These are phyloP conservation scores for Gallinago paraguaiae DNA, from an alignment of 2,113 vertebrate genomes.

Conservation along the genomic window DNA sequence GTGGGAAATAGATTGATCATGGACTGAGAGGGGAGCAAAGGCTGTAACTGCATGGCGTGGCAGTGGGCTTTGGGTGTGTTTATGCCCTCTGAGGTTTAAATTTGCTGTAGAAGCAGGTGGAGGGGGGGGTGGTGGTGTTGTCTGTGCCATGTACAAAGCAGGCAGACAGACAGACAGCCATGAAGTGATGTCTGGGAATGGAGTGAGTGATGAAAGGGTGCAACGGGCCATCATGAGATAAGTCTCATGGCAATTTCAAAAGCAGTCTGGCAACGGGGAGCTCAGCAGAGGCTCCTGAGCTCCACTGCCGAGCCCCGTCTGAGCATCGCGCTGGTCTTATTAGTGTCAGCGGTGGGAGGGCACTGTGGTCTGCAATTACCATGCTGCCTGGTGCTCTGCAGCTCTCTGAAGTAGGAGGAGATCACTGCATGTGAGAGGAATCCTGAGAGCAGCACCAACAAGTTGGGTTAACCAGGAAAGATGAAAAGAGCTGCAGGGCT, in stretches of 20 bases:
- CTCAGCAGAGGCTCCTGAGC: not conserved
- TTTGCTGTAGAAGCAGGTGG: not conserved
- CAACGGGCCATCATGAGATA: not conserved
- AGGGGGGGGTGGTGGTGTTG: not conserved
- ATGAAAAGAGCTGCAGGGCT: not conserved
- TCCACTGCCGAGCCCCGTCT: not conserved
- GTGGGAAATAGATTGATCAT: not conserved
- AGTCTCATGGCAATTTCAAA: not conserved
- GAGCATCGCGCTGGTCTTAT: fast-evolving
- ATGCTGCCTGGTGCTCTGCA: not conserved
- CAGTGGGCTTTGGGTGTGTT: not conserved
- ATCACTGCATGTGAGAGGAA: not conserved
- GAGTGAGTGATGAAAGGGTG: not conserved
- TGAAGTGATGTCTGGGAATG: not conserved
- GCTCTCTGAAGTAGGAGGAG: not conserved
- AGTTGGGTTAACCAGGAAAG: not conserved
- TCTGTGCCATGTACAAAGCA: not conserved
- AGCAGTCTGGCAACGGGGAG: not conserved
- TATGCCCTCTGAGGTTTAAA: not conserved
- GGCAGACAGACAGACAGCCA: not conserved
- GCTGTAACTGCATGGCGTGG: not conserved
- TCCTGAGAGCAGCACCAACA: not conserved
- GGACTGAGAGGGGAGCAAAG: not conserved
- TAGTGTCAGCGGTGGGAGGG: not conserved
- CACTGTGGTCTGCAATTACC: fast-evolving